Conservation (phyloP, 2,113 vertebrate genomes). For the Suncus etruscus region DNA sequence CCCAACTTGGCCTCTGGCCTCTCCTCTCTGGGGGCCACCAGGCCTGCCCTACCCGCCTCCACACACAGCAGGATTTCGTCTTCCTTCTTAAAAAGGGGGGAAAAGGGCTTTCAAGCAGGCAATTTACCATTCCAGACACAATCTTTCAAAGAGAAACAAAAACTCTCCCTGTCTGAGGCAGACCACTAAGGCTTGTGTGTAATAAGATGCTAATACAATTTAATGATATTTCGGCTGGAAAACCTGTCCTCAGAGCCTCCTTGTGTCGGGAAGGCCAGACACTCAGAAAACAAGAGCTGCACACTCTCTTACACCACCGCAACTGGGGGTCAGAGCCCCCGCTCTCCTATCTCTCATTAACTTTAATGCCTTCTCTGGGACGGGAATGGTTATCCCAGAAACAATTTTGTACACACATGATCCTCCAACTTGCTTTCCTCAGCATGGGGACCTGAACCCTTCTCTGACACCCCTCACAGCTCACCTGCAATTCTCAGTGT, state of each 20-base stretch:
- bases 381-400: slow-evolving; percentile 48
- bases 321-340: slow-evolving; percentile 70
- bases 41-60: slow-evolving; percentile 67
- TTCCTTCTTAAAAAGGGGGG: slow-evolving; percentile 57
- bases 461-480: neutral
- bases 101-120: slow-evolving; percentile 66
- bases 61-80: slow-evolving; percentile 77
- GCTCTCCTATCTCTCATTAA: slow-evolving; percentile 80
- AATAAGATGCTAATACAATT: slow-evolving; percentile 87
- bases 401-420: slow-evolving; percentile 64
- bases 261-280: slow-evolving; percentile 82
- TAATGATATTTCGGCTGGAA: slow-evolving; percentile 84
- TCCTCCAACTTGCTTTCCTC: slow-evolving; percentile 29
- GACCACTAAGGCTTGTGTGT: slow-evolving; percentile 78
- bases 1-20: slow-evolving; percentile 76
- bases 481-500: slow-evolving; percentile 10
- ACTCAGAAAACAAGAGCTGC: slow-evolving; percentile 74
- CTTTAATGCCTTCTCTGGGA: slow-evolving; percentile 80
- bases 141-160: slow-evolving; percentile 83
- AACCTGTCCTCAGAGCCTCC: slow-evolving; percentile 82
- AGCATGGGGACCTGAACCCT: neutral
- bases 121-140: slow-evolving; percentile 83
- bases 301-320: slow-evolving; percentile 73
- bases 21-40: slow-evolving; percentile 74
- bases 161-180: slow-evolving; percentile 82